Conservation (phyloP, 2,888 invertebrate species). For the Ferdinandea cuprea region DNA sequence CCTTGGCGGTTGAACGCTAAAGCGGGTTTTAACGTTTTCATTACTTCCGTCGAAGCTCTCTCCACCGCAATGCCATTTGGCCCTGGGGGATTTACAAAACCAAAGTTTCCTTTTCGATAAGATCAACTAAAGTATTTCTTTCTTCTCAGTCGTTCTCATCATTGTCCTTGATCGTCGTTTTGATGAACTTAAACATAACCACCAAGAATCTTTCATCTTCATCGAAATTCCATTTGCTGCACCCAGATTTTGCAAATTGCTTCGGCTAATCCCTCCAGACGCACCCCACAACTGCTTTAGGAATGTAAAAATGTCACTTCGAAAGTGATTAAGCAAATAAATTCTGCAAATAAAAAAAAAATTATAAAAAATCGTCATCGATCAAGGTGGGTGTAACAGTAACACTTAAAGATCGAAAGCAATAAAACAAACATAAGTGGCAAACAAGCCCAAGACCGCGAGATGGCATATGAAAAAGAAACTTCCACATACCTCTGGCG, state of each 20-base stretch:
- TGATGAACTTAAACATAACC: too few species aligned
- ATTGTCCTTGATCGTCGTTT: too few species aligned
- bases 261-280: not conserved
- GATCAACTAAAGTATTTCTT: too few species aligned
- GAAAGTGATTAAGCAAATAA: conserved; percentile 5
- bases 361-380: conserved; percentile 28
- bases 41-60: too few species aligned
- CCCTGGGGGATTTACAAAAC: too few species aligned
- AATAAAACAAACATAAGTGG: conserved; percentile 15
- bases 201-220: too few species aligned
- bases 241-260: not conserved
- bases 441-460: conserved; percentile 11
- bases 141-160: too few species aligned
- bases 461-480: not conserved
- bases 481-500: not conserved
- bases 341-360: too few species aligned
- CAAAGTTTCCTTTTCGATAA: too few species aligned
- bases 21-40: too few species aligned
- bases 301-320: conserved; percentile 5
- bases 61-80: too few species aligned
- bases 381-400: conserved; percentile 25
- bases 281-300: not conserved
- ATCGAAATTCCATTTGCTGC: conserved; percentile 8
- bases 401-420: conserved; percentile 3
- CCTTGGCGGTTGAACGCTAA: too few species aligned